Conservation (phyloP, 1,140 invertebrate species). For the Hyphantria cunea region DNA sequence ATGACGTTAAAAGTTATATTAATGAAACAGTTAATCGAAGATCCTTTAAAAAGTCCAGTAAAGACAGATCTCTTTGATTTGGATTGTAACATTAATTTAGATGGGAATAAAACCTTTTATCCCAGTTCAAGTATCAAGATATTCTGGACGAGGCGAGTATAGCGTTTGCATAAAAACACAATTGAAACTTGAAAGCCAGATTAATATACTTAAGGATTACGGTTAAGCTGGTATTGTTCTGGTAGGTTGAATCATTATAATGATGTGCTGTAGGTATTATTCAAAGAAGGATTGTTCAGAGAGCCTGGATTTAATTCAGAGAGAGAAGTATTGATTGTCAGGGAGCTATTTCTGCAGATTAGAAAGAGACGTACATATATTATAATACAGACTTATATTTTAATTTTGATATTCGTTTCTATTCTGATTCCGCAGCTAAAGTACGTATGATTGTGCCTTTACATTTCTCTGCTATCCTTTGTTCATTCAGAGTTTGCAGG, state of each 20-base stretch:
- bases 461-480: too few species aligned
- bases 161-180: neutral
- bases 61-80: neutral
- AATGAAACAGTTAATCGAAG: neutral
- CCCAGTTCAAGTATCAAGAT: neutral
- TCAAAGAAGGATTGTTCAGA: too few species aligned
- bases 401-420: too few species aligned
- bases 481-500: too few species aligned
- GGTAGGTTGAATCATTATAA: constrained; percentile 8
- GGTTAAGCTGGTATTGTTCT: constrained; percentile 14
- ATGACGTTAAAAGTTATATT: neutral
- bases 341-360: too few species aligned
- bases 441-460: too few species aligned
- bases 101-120: neutral
- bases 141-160: neutral
- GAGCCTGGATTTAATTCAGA: too few species aligned
- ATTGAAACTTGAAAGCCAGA: constrained; percentile 8
- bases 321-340: too few species aligned
- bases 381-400: too few species aligned
- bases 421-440: too few species aligned
- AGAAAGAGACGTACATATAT: too few species aligned
- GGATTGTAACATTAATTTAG: neutral
- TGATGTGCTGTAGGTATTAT: neutral
- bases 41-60: neutral
- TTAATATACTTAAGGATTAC: constrained; percentile 14